A percentile compares a stretch with the other conserved stretches of the same genome.
Conservation (phyloP, 1,140 invertebrate species). For the Pseudomyrmex pallidus region DNA sequence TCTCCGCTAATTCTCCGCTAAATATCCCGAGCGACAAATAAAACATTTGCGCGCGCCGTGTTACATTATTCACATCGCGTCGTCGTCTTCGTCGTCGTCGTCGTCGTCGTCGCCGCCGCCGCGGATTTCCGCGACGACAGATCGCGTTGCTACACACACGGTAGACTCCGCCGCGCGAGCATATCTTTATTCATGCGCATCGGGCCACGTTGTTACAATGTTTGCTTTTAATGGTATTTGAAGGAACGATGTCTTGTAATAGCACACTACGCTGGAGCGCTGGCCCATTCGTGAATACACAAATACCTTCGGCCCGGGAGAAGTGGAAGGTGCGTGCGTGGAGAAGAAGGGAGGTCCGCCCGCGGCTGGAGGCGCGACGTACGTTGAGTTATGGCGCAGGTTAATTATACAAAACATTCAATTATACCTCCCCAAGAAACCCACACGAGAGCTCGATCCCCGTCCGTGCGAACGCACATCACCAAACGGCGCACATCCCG, state of each 20-base stretch:
- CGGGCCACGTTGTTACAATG: constrained; percentile 39
- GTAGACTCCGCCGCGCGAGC: constrained; percentile 21
- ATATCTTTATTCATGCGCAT: constrained; percentile 47
- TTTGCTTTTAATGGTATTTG: constrained; percentile 51
- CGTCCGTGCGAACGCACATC: constrained; percentile 29
- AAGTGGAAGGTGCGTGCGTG: constrained; percentile 57
- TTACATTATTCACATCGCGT: not conserved
- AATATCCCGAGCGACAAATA: not conserved
- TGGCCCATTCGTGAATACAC: constrained; percentile 78
- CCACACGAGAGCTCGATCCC: constrained; percentile 39
- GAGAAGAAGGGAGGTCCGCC: constrained; percentile 75
- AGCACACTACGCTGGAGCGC: constrained; percentile 39
- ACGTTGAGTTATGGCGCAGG: constrained; percentile 85
- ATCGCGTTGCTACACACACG: not conserved
- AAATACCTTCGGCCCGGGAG: constrained; percentile 71
- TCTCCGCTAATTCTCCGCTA: not conserved
- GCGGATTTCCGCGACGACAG: constrained; percentile 1
- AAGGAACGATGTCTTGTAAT: constrained; percentile 46
- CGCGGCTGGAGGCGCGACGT: constrained; percentile 84
- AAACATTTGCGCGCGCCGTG: not conserved
- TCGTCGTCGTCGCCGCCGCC: not conserved
- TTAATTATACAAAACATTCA: constrained; percentile 86
- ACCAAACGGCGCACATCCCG: not conserved
- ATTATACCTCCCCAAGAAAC: constrained; percentile 82
- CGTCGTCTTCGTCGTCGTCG: no score